Conservation (phyloP, 1,140 invertebrate genomes). For the Drosophila suzukii region DNA sequence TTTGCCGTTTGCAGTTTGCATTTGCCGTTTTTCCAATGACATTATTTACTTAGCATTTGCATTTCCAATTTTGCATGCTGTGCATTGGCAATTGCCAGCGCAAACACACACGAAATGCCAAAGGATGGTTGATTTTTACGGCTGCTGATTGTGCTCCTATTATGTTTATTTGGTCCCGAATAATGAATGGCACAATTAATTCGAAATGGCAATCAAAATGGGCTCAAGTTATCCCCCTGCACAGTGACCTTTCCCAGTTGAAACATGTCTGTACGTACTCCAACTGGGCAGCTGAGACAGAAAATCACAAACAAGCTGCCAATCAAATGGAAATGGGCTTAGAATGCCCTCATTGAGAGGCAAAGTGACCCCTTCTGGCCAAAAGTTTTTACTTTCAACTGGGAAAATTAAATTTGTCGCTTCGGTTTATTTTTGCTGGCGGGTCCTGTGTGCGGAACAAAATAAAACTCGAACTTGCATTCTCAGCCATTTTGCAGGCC, state of each 20-base stretch:
- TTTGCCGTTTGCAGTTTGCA: constrained; percentile 45
- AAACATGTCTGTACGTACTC: neutral
- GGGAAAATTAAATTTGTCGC: constrained; percentile 21
- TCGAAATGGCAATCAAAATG: constrained; percentile 31
- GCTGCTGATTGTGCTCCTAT: constrained; percentile 53
- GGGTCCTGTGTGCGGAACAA: neutral
- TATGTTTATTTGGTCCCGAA: constrained; percentile 44
- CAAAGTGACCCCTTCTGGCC: neutral
- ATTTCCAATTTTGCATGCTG: constrained; percentile 50
- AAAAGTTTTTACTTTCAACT: constrained; percentile 9
- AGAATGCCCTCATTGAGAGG: neutral
- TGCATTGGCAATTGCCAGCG: constrained; percentile 57
- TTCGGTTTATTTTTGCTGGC: neutral
- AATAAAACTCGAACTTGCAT: constrained; percentile 23
- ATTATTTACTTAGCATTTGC: constrained; percentile 72
- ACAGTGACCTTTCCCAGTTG: neutral
- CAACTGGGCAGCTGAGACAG: neutral
- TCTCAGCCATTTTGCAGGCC: constrained; percentile 24
- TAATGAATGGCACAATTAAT: constrained; percentile 51
- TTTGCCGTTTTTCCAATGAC: constrained; percentile 43
- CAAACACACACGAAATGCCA: constrained; percentile 21
- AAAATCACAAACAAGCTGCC: constrained; percentile 12
- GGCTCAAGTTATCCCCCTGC: neutral
- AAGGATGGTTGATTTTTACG: constrained; percentile 50
- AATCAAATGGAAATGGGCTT: constrained; percentile 15